Conservation (phyloP, 2,113 vertebrate genomes). For the Alethe diademata region DNA sequence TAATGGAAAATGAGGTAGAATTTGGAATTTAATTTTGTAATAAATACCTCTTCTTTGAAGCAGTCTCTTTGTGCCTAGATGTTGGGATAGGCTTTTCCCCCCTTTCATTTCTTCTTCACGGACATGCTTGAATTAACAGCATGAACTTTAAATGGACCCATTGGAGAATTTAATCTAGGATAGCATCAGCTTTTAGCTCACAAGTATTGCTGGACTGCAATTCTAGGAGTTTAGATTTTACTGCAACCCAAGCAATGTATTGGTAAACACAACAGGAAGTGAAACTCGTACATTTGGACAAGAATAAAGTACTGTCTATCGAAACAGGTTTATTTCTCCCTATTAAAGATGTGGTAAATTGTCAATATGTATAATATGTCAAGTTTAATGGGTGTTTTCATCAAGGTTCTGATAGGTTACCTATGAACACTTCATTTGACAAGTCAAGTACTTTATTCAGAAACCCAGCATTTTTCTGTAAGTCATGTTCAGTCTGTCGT, state of each 20-base stretch:
- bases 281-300: neutral
- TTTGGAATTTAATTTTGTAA: slow-evolving; percentile 69
- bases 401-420: neutral
- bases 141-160: neutral
- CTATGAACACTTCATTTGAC: neutral
- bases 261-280: neutral
- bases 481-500: neutral
- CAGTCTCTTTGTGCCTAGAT: neutral
- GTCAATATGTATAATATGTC: neutral
- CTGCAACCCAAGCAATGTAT: neutral
- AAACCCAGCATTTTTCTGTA: neutral
- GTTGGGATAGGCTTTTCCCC: neutral
- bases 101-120: neutral
- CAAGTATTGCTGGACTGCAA: neutral
- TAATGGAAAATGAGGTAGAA: slow-evolving; percentile 19
- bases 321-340: neutral
- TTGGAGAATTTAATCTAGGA: neutral
- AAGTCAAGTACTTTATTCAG: neutral
- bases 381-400: neutral
- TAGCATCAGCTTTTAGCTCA: neutral
- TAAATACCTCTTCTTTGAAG: slow-evolving; percentile 70
- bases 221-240: neutral
- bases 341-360: neutral
- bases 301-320: neutral
- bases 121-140: neutral